Conservation (phyloP, 2,888 invertebrate genomes). For the Lissonota sp. region DNA sequence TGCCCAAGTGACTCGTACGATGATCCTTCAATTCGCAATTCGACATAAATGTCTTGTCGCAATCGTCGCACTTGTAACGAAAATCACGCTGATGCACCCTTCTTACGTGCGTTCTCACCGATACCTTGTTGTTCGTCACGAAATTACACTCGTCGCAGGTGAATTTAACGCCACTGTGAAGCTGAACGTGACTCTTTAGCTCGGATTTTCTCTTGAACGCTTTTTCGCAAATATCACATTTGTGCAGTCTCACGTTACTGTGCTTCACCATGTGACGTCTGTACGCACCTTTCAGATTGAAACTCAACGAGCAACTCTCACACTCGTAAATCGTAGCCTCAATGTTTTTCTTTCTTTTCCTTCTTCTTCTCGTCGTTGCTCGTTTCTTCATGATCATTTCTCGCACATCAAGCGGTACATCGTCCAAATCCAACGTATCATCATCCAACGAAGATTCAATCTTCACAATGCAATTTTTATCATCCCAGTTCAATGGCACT, state of each 20-base stretch:
- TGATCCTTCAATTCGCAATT: conserved; percentile 64
- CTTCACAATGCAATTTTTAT: not conserved
- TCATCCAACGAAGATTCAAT: not conserved
- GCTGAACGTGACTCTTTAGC: conserved; percentile 71
- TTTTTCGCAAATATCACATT: conserved; percentile 75
- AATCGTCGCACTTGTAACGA: conserved; percentile 63
- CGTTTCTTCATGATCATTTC: not conserved
- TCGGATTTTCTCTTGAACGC: conserved; percentile 71
- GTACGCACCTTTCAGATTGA: conserved; percentile 35
- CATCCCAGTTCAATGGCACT: not conserved
- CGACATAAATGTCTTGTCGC: conserved; percentile 60
- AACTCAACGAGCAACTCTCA: conserved; percentile 52
- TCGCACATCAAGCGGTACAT: conserved; percentile 38
- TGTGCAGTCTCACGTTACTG: conserved; percentile 73
- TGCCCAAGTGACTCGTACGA: conserved; percentile 45
- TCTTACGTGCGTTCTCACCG: conserved; percentile 62
- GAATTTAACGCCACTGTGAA: conserved; percentile 67
- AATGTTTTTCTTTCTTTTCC: not conserved
- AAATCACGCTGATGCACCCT: conserved; percentile 55
- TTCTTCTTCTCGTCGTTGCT: not conserved
- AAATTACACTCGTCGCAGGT: conserved; percentile 56
- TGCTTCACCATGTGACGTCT: conserved; percentile 72
- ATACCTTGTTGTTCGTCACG: conserved; percentile 53
- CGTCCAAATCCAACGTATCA: conserved; percentile 24
- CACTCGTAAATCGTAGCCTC: conserved; percentile 39